Percentiles rank a stretch among this genome's conserved stretches.
Evolutionary conservation across 2,797 vertebrate genomes (phyloP).

Genomic region (Halcyon chelicuti): DNA sequence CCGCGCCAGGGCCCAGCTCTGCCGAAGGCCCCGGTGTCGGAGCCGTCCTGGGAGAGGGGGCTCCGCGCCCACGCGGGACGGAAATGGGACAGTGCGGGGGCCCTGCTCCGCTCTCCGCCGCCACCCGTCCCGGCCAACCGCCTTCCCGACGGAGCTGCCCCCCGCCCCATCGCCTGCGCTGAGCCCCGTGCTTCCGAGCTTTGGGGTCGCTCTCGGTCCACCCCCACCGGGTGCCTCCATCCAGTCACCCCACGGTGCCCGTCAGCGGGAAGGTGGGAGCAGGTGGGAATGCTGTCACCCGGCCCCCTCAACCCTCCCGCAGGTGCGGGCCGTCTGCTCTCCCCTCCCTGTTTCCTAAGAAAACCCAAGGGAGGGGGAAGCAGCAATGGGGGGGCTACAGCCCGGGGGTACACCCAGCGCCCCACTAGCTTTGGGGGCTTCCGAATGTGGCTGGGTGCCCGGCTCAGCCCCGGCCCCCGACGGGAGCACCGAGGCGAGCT

Average conservation of each 20-base stretch:
- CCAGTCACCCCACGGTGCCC: neutral
- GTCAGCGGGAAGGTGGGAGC: neutral
- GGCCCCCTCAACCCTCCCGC: neutral
- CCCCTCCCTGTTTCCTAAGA: neutral
- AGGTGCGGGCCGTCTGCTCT: neutral
- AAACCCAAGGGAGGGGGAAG: neutral
- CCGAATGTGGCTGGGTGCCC: neutral
- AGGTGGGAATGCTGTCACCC: neutral
- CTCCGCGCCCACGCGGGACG: too few species aligned
- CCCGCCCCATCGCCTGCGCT: too few species aligned
- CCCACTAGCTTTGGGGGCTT: neutral
- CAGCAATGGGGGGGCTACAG: neutral
- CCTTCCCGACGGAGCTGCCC: too few species aligned
- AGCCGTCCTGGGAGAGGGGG: too few species aligned
- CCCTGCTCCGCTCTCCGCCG: too few species aligned
- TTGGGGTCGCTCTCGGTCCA: neutral
- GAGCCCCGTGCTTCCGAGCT: too few species aligned
- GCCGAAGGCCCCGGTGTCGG: too few species aligned
- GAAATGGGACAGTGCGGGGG: too few species aligned
- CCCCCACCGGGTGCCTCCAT: neutral
- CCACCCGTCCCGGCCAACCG: too few species aligned
- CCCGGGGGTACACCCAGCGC: neutral
- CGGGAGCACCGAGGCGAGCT: neutral
- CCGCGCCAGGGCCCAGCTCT: too few species aligned
- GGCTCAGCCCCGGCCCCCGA: neutral